These are phyloP conservation scores for Pachymerium ferrugineum DNA, from an alignment of 2,888 invertebrate genomes.

Conservation along the genomic window DNA sequence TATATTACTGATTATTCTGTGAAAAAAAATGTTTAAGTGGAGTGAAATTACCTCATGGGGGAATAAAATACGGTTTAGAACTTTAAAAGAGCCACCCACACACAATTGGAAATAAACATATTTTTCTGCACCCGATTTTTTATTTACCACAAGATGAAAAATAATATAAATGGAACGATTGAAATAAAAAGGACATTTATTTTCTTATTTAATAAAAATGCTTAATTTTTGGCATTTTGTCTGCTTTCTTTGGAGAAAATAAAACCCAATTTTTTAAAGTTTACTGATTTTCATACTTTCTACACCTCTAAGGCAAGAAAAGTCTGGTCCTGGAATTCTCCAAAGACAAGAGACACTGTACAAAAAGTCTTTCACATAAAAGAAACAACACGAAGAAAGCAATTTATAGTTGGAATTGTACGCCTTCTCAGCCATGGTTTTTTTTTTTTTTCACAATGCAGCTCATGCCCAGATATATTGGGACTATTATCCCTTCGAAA, in stretches of 20 bases:
- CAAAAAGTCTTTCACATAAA: slow-evolving; percentile 27
- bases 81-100: too few relatives aligned
- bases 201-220: slow-evolving; percentile 36
- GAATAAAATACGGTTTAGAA: too few relatives aligned
- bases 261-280: background rate
- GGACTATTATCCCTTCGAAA: background rate
- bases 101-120: too few relatives aligned
- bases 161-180: background rate
- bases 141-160: background rate
- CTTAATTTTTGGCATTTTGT: slow-evolving; percentile 32
- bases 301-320: slow-evolving; percentile 1
- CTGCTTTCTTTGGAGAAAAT: slow-evolving; percentile 34
- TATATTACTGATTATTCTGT: too few relatives aligned
- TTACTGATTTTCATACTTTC: background rate
- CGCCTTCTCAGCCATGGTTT: slow-evolving; percentile 21
- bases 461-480: slow-evolving; percentile 3
- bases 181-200: slow-evolving; percentile 36
- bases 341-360: slow-evolving; percentile 33
- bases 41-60: too few relatives aligned
- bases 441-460: slow-evolving; percentile 14
- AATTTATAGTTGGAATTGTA: slow-evolving; percentile 25
- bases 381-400: slow-evolving; percentile 11
- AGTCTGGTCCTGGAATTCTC: slow-evolving; percentile 20
- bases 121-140: too few relatives aligned
- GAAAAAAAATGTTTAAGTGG: too few relatives aligned